phyloP scores from a whole-genome alignment of 92 coral and sea anemone species.

The Epizoanthus illoricatus region DNA sequence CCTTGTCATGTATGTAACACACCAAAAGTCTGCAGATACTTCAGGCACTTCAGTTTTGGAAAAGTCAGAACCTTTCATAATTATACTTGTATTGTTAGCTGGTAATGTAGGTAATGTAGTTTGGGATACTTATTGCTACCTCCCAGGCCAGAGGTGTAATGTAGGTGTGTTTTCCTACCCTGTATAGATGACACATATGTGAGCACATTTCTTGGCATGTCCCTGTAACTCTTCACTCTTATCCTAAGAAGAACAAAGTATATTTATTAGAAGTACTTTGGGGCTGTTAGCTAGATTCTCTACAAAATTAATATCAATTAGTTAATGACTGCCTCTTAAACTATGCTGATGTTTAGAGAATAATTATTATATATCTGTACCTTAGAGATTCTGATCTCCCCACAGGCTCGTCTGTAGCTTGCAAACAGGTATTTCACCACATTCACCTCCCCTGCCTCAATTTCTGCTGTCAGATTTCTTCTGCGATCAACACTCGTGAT shows the following conservation, averaged over 20 bases:
- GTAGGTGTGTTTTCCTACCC: not conserved
- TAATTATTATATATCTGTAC: slow-evolving; percentile 27
- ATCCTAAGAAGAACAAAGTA: slow-evolving; percentile 4
- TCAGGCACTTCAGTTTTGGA: too few relatives aligned
- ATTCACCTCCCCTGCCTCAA: slow-evolving; percentile 84
- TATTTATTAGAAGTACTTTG: not conserved
- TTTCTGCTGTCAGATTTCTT: slow-evolving; percentile 67
- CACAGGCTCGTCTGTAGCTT: slow-evolving; percentile 70
- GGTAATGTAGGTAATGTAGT: too few relatives aligned
- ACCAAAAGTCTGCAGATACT: too few relatives aligned
- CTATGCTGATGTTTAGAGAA: too few relatives aligned
- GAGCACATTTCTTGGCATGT: not conserved
- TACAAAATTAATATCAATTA: not conserved
- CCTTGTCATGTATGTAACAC: too few relatives aligned
- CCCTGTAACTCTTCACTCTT: slow-evolving; percentile 5
- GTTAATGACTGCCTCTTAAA: too few relatives aligned
- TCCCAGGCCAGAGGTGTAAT: too few relatives aligned
- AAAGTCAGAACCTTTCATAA: too few relatives aligned
- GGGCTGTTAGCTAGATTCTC: too few relatives aligned
- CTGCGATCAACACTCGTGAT: slow-evolving; percentile 68
- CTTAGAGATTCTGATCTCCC: slow-evolving; percentile 72
- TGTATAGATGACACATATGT: not conserved
- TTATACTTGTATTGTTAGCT: too few relatives aligned
- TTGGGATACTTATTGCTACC: too few relatives aligned
- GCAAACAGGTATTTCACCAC: slow-evolving; percentile 70